Conservation (phyloP, 1,140 invertebrate genomes). For the Papilio polytes region DNA sequence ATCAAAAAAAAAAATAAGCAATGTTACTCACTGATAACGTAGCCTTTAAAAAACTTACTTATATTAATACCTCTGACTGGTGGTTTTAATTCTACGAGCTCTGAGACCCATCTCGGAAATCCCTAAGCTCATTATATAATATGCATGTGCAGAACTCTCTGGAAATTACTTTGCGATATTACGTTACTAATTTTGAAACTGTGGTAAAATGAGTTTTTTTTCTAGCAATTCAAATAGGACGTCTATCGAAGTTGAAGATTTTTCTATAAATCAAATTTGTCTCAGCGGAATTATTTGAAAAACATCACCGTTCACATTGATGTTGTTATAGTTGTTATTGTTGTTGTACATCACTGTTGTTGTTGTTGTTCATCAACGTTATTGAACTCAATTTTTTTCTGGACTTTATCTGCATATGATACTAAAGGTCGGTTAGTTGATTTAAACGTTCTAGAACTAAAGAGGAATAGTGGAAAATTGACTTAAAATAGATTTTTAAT, state of each 20-base stretch:
- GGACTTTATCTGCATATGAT: neutral
- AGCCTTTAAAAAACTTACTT: neutral
- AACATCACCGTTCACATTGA: too few species aligned
- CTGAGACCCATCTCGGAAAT: neutral
- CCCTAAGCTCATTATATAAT: constrained; percentile 4
- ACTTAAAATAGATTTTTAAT: neutral
- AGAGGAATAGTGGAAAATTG: neutral
- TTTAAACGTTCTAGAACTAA: neutral
- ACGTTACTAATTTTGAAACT: neutral
- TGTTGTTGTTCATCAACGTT: too few species aligned
- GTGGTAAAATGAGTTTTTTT: neutral
- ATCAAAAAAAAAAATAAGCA: too few species aligned
- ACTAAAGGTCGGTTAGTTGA: neutral
- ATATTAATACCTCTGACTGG: neutral
- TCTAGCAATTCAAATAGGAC: neutral
- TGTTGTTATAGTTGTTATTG: too few species aligned
- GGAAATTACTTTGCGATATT: neutral
- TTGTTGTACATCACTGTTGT: too few species aligned
- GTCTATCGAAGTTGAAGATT: neutral
- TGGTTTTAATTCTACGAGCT: neutral
- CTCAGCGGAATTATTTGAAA: too few species aligned
- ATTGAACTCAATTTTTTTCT: too few species aligned
- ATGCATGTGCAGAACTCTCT: constrained; percentile 3
- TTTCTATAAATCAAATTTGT: neutral
- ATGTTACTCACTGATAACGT: too few species aligned